These are phyloP conservation scores for Etheostoma perlongum DNA, from an alignment of 2,797 vertebrate species.

Conservation along the genomic window DNA sequence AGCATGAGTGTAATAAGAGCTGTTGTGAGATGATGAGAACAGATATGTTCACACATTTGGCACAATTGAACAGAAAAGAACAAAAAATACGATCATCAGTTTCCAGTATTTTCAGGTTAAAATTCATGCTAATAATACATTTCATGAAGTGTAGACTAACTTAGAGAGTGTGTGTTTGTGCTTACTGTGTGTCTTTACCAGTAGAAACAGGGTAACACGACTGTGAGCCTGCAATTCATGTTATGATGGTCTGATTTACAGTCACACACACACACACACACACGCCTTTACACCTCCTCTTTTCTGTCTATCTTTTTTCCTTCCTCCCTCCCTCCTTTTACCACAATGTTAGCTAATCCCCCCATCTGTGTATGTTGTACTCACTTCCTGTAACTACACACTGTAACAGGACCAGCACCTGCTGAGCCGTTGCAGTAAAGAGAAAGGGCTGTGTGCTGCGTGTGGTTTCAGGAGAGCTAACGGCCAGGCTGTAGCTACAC, in stretches of 20 bases:
- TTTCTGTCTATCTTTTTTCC: constrained; percentile 47
- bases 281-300: constrained; percentile 40
- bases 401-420: constrained; percentile 71
- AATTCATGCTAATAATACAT: constrained; percentile 10
- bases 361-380: constrained; percentile 50
- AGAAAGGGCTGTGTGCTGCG: constrained; percentile 39
- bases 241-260: constrained; percentile 72
- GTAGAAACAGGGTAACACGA: constrained; percentile 55
- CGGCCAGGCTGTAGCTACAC: constrained; percentile 63
- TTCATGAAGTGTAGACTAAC: background rate
- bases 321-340: constrained; percentile 44
- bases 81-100: constrained; percentile 23
- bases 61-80: constrained; percentile 7
- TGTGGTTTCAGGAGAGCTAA: constrained; percentile 74
- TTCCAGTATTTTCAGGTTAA: constrained; percentile 1
- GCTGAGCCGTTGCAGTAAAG: constrained; percentile 73
- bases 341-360: constrained; percentile 75
- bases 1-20: constrained; percentile 73
- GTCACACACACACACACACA: constrained; percentile 33
- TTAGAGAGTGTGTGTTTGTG: background rate
- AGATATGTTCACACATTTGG: constrained; percentile 3
- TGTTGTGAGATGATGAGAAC: constrained; percentile 57
- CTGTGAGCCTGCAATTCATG: constrained; percentile 61
- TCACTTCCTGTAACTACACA: constrained; percentile 80
- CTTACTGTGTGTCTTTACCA: constrained; percentile 40